phyloP scores from a whole-genome alignment of 1,140 invertebrate genomes.

The Meloidogyne exigua region DNA sequence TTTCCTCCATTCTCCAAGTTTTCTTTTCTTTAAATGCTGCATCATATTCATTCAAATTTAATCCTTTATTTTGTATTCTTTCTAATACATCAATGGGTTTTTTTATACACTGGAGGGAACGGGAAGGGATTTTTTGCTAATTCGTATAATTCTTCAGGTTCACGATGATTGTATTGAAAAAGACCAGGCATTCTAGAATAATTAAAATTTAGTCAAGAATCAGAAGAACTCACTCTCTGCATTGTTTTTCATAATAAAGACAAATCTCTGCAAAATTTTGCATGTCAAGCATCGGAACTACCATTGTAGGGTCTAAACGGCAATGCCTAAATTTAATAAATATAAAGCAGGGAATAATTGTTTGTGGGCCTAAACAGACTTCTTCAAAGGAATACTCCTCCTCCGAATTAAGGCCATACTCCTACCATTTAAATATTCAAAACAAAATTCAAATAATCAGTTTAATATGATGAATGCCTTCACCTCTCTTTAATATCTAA shows the following conservation, averaged over 20 bases:
- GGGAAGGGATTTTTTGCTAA: conserved; percentile 3
- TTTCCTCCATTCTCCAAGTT: neutral
- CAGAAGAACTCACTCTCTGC: conserved; percentile 41
- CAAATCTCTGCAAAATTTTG: conserved; percentile 78
- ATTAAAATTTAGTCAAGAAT: neutral
- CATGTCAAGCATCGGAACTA: conserved; percentile 74
- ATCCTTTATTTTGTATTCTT: conserved; percentile 11
- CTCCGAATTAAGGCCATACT: no score
- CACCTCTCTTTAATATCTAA: neutral
- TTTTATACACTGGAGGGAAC: conserved; percentile 17
- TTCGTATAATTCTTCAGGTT: conserved; percentile 6
- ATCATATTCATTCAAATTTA: conserved; percentile 7
- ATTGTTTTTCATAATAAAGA: conserved; percentile 71
- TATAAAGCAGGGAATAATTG: neutral
- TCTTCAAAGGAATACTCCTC: no score
- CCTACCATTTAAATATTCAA: neutral
- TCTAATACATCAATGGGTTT: neutral
- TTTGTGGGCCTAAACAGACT: no score
- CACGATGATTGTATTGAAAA: conserved; percentile 47
- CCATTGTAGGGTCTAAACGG: conserved; percentile 73
- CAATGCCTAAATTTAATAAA: conserved; percentile 66
- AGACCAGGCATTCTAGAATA: conserved; percentile 53
- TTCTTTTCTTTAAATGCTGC: neutral
- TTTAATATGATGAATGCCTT: neutral
- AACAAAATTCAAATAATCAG: neutral